Evolutionary conservation across 1,140 invertebrate genomes (phyloP).

Genomic region (Bombus breviceps): DNA sequence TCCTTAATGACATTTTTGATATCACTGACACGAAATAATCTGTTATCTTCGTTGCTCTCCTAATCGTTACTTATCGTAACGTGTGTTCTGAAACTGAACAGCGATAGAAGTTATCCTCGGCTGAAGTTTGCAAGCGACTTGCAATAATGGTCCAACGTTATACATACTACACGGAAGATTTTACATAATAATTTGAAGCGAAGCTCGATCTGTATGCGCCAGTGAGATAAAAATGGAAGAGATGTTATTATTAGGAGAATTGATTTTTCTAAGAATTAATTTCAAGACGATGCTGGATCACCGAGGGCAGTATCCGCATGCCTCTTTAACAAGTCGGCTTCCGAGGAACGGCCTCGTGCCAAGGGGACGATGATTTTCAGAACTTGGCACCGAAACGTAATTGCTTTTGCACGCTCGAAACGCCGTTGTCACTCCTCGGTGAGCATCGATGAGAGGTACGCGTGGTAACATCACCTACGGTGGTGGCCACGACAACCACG

Average conservation of each 20-base stretch:
- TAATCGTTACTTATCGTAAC: too few relatives aligned
- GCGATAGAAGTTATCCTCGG: not conserved
- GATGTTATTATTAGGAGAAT: slow-evolving; percentile 15
- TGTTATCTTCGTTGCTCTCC: not conserved
- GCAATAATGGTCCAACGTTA: not conserved
- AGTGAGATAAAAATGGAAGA: slow-evolving; percentile 1
- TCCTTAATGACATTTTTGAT: not conserved
- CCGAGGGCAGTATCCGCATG: slow-evolving; percentile 48
- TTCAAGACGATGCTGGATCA: slow-evolving; percentile 11
- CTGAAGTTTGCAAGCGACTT: too few relatives aligned
- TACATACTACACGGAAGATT: not conserved
- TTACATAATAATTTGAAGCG: not conserved
- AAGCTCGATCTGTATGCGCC: too few relatives aligned
- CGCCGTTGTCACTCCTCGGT: slow-evolving; percentile 43
- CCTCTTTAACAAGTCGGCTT: slow-evolving; percentile 69
- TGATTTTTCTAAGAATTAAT: slow-evolving; percentile 1
- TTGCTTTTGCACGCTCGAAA: slow-evolving; percentile 52
- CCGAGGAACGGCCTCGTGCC: slow-evolving; percentile 63
- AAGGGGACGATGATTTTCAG: slow-evolving; percentile 63
- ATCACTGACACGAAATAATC: not conserved
- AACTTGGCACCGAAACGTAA: slow-evolving; percentile 66
- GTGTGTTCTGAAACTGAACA: not conserved
- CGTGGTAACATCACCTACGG: slow-evolving; percentile 11
- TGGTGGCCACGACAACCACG: not conserved
- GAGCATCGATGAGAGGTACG: slow-evolving; percentile 18